Conservation (phyloP, 2,113 vertebrate species). For the Cyrtonyx montezumae region DNA sequence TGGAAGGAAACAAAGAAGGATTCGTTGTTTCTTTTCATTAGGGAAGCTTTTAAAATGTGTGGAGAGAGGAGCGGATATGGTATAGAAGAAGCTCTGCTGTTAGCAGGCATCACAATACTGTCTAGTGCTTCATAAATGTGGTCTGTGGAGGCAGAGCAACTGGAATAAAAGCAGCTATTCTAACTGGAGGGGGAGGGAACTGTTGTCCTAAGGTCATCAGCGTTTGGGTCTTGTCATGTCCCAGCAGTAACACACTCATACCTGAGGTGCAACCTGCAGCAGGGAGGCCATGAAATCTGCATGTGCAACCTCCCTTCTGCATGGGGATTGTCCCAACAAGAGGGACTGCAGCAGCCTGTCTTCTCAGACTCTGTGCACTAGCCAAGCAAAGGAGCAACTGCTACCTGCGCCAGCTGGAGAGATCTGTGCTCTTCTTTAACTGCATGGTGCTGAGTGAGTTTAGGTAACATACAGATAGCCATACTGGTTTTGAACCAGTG, state of each 20-base stretch:
- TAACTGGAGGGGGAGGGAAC: background rate
- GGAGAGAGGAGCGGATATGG: rapidly evolving
- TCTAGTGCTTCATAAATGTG: background rate
- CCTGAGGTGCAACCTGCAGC: background rate
- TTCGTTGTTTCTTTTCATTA: background rate
- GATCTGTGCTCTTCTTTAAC: background rate
- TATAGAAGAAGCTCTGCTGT: background rate
- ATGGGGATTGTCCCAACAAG: background rate
- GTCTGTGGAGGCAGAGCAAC: background rate
- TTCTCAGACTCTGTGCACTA: background rate
- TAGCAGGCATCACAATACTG: background rate
- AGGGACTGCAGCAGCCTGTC: background rate
- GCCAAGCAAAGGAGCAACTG: background rate
- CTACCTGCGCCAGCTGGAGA: background rate
- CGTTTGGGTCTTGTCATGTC: background rate
- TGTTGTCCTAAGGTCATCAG: rapidly evolving
- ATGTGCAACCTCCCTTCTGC: background rate
- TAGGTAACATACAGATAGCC: rapidly evolving
- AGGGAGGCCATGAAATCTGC: background rate
- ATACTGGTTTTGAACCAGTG: background rate
- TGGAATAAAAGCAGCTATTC: background rate
- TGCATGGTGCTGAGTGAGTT: background rate
- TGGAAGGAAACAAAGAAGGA: background rate
- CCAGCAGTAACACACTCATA: background rate
- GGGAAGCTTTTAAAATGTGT: background rate